phyloP scores from a whole-genome alignment of 2,888 invertebrate species.

The Pandemis heparana region DNA sequence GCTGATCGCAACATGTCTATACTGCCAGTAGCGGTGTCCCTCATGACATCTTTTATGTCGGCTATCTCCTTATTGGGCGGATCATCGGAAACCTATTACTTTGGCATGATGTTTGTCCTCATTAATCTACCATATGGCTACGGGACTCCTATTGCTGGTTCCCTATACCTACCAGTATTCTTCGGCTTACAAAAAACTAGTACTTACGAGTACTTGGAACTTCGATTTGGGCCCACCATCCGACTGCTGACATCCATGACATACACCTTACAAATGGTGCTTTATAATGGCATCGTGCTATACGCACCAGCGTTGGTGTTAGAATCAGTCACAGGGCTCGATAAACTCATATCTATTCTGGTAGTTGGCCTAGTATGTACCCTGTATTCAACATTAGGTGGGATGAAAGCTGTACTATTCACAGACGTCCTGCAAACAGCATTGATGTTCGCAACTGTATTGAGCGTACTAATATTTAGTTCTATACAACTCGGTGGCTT shows the following conservation, averaged over 20 bases:
- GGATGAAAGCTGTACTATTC: slow-evolving; percentile 96
- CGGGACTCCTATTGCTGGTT: slow-evolving; percentile 92
- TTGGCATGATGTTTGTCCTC: slow-evolving; percentile 92
- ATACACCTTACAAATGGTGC: slow-evolving; percentile 95
- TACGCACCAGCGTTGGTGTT: slow-evolving; percentile 97
- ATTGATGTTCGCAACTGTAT: slow-evolving; percentile 94
- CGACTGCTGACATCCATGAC: slow-evolving; percentile 92
- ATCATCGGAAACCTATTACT: slow-evolving; percentile 94
- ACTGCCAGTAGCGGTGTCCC: slow-evolving; percentile 93
- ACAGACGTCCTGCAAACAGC: slow-evolving; percentile 94
- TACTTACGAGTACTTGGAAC: slow-evolving; percentile 96
- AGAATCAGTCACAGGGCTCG: slow-evolving; percentile 93
- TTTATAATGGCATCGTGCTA: slow-evolving; percentile 96
- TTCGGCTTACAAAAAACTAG: slow-evolving; percentile 93
- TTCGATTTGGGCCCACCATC: slow-evolving; percentile 92
- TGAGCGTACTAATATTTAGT: slow-evolving; percentile 91
- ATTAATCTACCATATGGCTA: slow-evolving; percentile 91
- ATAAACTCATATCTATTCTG: slow-evolving; percentile 89
- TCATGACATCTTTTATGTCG: slow-evolving; percentile 97
- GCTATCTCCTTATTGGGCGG: slow-evolving; percentile 96
- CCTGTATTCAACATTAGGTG: slow-evolving; percentile 94
- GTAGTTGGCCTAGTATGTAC: slow-evolving; percentile 92
- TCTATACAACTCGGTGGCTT: slow-evolving; percentile 89
- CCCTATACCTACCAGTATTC: slow-evolving; percentile 93
- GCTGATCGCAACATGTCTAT: slow-evolving; percentile 93